Base-by-base conservation (phyloP, 2,888 invertebrate species). In the Macropis europaea region DNA sequence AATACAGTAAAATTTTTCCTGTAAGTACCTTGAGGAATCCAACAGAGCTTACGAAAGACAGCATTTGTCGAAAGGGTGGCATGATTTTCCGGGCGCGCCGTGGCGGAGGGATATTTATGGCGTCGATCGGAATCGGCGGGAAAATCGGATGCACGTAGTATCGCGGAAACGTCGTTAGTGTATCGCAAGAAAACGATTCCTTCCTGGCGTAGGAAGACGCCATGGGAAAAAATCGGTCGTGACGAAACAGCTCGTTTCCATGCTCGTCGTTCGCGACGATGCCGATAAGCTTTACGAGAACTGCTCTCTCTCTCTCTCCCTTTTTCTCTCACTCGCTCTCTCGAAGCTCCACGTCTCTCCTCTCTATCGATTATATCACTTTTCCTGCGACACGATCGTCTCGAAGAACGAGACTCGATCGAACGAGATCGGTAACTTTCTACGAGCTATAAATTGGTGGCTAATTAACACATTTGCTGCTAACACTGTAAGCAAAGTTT, bases 281-380 rank as follows among this genome's bases (percentile, higher is more conserved):
- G 38, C 48, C 61, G 83, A 83, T 83, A 84, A 84, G 74, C 70
- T 81, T 82, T 79, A 83, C 79, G 83, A 83, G 81, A 67, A 40
- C 11, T 1, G 36, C n/a, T 7, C 22, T 48, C 42, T 56, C 48
- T 48, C 43, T 45, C 40, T 40, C 60, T 45, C 57, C n/a, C n/a
- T n/a, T 36, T 32, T 28, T 24, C 30, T 7, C 3, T 26, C 28
- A 32, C 45, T n/a, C n/a, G n/a, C 68, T 56, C 40, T 36, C 34
- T 59, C 45, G n/a, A 17, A 30, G 9, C 32, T 47, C n/a, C 45
- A n/a, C n/a, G n/a, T 45, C 6, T 19, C 54, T 7, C 7, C 6
- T 11, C 11, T 2, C 38, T 30, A 45, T 36, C 45, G 38, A n/a
- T n/a, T n/a, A n/a, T n/a, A n/a, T n/a, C n/a, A n/a, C 13, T 48